Evolutionary conservation across 2,797 vertebrate genomes (phyloP).

Genomic region (Acrossocheilus fasciatus): DNA sequence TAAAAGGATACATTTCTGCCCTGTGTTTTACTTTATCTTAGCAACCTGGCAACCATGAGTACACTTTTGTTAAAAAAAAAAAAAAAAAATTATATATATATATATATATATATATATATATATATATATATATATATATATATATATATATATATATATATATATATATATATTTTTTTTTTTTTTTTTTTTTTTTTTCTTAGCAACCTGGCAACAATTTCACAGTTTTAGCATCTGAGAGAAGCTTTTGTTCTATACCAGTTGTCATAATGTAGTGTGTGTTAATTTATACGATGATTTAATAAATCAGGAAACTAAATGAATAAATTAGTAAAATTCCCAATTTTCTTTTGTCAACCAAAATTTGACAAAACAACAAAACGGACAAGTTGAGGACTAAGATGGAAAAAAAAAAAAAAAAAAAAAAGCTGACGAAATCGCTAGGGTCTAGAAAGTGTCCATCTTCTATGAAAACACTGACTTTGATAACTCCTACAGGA

Average conservation of each 20-base stretch:
- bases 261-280: not conserved
- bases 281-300: not conserved
- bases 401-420: not conserved
- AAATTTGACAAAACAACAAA: not conserved
- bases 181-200: no score
- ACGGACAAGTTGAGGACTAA: not conserved
- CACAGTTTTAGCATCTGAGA: not conserved
- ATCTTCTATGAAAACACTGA: not conserved
- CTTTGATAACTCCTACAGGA: constrained; percentile 76
- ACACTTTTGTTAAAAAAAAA: no score
- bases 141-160: no score
- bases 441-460: not conserved
- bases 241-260: not conserved
- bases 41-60: not conserved
- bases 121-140: no score
- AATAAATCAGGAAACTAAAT: not conserved
- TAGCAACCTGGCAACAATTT: not conserved
- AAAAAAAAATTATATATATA: no score
- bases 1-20: not conserved
- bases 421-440: not conserved
- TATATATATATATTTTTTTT: no score
- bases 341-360: not conserved
- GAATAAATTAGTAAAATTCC: not conserved
- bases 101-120: no score
- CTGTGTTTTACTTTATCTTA: not conserved